phyloP scores from a whole-genome alignment of 2,888 invertebrate species.

The Syritta pipiens region DNA sequence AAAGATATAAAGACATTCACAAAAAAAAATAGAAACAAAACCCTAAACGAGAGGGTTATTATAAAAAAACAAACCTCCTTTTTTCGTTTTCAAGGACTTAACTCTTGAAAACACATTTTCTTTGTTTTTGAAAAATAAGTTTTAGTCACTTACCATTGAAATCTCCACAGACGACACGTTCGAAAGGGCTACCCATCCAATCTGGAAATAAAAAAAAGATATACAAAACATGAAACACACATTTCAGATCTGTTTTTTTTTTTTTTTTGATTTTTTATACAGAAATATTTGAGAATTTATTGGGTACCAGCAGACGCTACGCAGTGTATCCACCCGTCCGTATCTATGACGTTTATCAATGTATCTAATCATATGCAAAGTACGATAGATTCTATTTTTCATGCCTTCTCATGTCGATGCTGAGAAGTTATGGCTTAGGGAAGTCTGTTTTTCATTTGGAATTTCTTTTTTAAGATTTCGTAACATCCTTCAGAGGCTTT shows the following conservation, averaged over 20 bases:
- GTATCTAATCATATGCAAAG: constrained; percentile 19
- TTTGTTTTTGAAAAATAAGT: not conserved
- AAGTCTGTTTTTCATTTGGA: constrained; percentile 46
- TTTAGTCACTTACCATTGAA: constrained; percentile 86
- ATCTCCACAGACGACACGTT: constrained; percentile 96
- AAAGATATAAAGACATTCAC: constrained; percentile 17
- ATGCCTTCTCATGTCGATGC: not conserved
- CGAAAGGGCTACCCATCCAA: constrained; percentile 97
- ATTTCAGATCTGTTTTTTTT: not conserved
- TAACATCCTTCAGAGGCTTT: constrained; percentile 48
- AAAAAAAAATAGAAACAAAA: not conserved
- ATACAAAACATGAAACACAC: constrained; percentile 27
- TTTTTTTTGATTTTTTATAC: constrained; percentile 6
- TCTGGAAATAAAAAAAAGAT: constrained; percentile 83
- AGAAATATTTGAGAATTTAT: constrained; percentile 18
- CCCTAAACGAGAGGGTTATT: constrained; percentile 44
- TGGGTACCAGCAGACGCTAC: constrained; percentile 15
- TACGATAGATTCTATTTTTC: constrained; percentile 9
- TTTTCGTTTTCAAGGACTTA: constrained; percentile 55
- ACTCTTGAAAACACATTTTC: constrained; percentile 56
- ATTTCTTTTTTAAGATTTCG: constrained; percentile 39
- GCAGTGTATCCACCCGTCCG: not conserved
- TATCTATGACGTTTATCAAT: constrained; percentile 28
- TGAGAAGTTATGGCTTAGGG: constrained; percentile 3
- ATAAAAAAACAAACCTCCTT: not conserved